Base-by-base conservation (phyloP, 2,797 vertebrate species). In the Avahi laniger region DNA sequence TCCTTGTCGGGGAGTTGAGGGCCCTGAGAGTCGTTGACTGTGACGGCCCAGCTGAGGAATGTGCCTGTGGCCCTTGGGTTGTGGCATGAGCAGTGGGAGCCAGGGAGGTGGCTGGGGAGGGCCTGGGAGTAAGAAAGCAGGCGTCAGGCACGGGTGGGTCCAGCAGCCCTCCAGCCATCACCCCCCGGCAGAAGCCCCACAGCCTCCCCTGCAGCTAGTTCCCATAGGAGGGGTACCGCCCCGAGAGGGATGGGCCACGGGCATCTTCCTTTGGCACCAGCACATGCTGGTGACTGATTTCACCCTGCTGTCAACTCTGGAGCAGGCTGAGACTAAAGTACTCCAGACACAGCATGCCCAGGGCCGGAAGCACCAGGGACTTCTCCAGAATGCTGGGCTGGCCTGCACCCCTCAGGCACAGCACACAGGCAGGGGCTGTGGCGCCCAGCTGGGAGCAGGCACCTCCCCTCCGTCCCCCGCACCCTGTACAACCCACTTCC, bases 1-100 rank as follows among this genome's bases (percentile, higher is more conserved):
- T 43, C 73, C 48, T 94, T 0, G 1, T 2, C 0, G 85, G 0
- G 4, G 91, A 24, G 17, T 26, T 14, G 3, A 96, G 93, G 92
- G 95, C 22, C 94, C 4, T 80, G 20, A 94, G 59, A n/a, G 98
- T 97, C 54, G 75, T 65, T 81, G 87, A 26, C 78, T 30, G 96
- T 8, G 70, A 26, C 69, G 38, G 96, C 91, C 96, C 96, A 72
- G 95, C 93, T 5, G 54, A 15, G 0, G 93, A 69, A 14, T 83
- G 83, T 33, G 95, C 89, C 92, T 14, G n/a, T 9, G 65, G 97
- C 30, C 57, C 98, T 96, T 84, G 79, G 0, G 59, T 94, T 98
- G 98, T 98, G 83, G 95, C 89, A 96, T 97, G 78, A 91, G 97
- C 70, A 20, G 76, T 96, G 24, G 92, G 97, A n/a, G 79, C 94